Percentiles rank a stretch among this genome's conserved stretches.
Conservation (phyloP, 2,888 invertebrate genomes). For the Loripinus fragilis region DNA sequence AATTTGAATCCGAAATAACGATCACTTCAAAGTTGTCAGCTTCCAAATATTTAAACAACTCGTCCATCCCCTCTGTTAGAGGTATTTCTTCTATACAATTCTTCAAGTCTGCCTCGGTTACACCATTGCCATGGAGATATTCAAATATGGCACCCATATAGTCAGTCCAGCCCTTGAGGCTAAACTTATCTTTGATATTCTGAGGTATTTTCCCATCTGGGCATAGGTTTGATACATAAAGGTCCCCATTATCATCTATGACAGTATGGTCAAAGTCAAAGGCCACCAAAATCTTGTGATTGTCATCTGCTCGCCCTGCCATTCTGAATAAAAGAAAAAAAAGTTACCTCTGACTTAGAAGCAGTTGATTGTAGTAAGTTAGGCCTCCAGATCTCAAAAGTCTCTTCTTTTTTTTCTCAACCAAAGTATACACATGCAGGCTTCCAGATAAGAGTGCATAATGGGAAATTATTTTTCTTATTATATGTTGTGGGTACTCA, state of each 20-base stretch:
- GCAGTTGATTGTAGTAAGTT: too few relatives aligned
- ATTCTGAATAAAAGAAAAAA: too few relatives aligned
- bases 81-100: slow-evolving; percentile 86
- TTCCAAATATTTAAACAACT: slow-evolving; percentile 85
- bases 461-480: too few relatives aligned
- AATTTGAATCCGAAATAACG: slow-evolving; percentile 92
- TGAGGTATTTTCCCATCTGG: slow-evolving; percentile 85
- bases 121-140: slow-evolving; percentile 84
- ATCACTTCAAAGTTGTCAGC: slow-evolving; percentile 86
- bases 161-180: slow-evolving; percentile 88
- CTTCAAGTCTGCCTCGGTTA: slow-evolving; percentile 85
- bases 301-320: slow-evolving; percentile 14
- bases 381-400: too few relatives aligned
- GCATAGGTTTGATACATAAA: slow-evolving; percentile 87
- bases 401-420: too few relatives aligned
- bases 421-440: too few relatives aligned
- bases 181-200: slow-evolving; percentile 85
- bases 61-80: slow-evolving; percentile 87
- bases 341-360: too few relatives aligned
- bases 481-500: too few relatives aligned
- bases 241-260: slow-evolving; percentile 90
- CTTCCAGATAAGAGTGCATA: too few relatives aligned
- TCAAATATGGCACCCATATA: slow-evolving; percentile 91
- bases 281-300: slow-evolving; percentile 85
- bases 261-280: slow-evolving; percentile 94